phyloP scores from a whole-genome alignment of 1,140 invertebrate species.

The Vanessa atalanta region DNA sequence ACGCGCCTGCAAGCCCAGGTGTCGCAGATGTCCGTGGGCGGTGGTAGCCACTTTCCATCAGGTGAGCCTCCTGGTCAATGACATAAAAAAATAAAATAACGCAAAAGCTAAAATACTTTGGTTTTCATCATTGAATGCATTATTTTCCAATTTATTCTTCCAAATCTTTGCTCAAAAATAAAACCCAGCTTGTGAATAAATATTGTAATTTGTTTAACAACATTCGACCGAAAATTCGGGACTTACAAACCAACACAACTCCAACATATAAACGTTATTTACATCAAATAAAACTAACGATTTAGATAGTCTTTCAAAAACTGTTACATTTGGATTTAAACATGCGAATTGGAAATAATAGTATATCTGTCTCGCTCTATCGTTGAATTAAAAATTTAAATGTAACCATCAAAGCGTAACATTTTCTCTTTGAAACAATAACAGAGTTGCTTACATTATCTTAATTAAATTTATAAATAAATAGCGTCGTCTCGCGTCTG shows the following conservation, averaged over 20 bases:
- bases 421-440: background rate
- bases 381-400: background rate
- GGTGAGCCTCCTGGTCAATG: too few species aligned
- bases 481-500: background rate
- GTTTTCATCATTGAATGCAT: too few species aligned
- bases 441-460: background rate
- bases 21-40: too few species aligned
- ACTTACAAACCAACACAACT: background rate
- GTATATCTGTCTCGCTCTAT: too few species aligned
- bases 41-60: too few species aligned
- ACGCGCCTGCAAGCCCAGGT: too few species aligned
- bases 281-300: background rate
- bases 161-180: background rate
- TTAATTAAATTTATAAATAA: background rate
- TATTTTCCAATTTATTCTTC: background rate
- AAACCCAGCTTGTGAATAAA: constrained; percentile 25
- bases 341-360: background rate
- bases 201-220: constrained; percentile 26
- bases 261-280: background rate
- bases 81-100: too few species aligned
- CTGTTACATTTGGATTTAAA: background rate
- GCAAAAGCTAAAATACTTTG: too few species aligned
- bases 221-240: background rate
- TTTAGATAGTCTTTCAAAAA: background rate
- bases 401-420: background rate